Evolutionary conservation across 2,888 invertebrate species (phyloP).

Genomic region (Alentia gelatinosa): DNA sequence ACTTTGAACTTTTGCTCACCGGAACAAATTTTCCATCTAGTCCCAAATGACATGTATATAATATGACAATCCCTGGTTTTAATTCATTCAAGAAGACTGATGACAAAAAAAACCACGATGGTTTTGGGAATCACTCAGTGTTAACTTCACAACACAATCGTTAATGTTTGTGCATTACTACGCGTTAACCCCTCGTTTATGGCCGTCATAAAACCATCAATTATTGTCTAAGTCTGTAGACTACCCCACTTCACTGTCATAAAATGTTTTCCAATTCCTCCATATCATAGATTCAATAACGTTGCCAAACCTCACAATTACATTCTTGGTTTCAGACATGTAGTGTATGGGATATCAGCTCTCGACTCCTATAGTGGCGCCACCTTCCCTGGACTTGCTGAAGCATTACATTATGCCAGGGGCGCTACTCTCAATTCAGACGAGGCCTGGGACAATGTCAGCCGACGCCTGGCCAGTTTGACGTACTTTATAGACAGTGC

Average conservation of each 20-base stretch:
- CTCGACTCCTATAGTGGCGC: constrained; percentile 74
- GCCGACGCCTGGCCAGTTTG: constrained; percentile 69
- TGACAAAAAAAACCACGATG: no score
- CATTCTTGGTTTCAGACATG: constrained; percentile 68
- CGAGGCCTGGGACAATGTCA: constrained; percentile 67
- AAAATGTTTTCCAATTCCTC: neutral
- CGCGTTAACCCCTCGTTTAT: neutral
- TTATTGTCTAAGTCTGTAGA: neutral
- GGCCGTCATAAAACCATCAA: neutral
- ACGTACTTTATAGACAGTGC: constrained; percentile 70
- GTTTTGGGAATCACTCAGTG: no score
- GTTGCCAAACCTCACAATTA: neutral
- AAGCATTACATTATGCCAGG: constrained; percentile 69
- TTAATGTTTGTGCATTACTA: no score
- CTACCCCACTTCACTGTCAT: neutral
- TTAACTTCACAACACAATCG: no score
- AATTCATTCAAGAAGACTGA: no score
- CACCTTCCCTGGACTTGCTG: constrained; percentile 76
- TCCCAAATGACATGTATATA: no score
- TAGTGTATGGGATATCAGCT: constrained; percentile 78
- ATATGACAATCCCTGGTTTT: no score
- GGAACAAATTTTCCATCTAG: no score
- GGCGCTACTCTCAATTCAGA: neutral
- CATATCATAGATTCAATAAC: neutral
- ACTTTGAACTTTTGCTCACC: no score